These are phyloP conservation scores for Thymelicus sylvestris DNA, from an alignment of 2,888 invertebrate species.

Conservation along the genomic window DNA sequence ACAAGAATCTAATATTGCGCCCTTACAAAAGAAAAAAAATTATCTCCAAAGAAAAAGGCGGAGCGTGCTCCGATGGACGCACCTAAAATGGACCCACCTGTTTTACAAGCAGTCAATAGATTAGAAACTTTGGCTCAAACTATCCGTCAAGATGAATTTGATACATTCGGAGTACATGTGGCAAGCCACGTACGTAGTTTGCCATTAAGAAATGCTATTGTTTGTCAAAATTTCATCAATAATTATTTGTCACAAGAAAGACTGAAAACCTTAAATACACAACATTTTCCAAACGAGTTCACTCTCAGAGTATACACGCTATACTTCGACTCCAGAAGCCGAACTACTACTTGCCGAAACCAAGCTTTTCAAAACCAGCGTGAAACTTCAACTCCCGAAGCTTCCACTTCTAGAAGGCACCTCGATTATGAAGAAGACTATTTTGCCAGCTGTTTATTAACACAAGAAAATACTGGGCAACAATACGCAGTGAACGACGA, in stretches of 20 bases:
- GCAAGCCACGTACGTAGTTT: constrained; percentile 49
- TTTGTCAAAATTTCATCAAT: constrained; percentile 51
- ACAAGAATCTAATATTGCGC: constrained; percentile 48
- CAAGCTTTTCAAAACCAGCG: constrained; percentile 47
- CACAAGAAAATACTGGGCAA: constrained; percentile 53
- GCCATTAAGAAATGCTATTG: constrained; percentile 45
- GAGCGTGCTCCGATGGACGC: constrained; percentile 44
- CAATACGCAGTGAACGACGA: constrained; percentile 51
- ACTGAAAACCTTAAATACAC: constrained; percentile 46
- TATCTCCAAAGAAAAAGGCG: constrained; percentile 48
- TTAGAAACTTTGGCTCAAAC: constrained; percentile 40
- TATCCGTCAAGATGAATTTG: constrained; percentile 49
- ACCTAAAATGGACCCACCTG: constrained; percentile 47
- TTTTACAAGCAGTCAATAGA: constrained; percentile 44
- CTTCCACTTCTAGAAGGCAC: constrained; percentile 51
- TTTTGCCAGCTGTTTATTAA: constrained; percentile 46
- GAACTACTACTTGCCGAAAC: constrained; percentile 46
- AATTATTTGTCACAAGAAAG: constrained; percentile 47
- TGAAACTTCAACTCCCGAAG: constrained; percentile 44
- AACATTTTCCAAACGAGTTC: constrained; percentile 45
- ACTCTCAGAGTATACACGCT: constrained; percentile 22
- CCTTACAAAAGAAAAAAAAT: constrained; percentile 41
- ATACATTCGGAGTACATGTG: constrained; percentile 47
- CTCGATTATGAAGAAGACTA: constrained; percentile 56
- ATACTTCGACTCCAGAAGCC: constrained; percentile 46